A percentile compares a stretch with the other conserved stretches of the same genome.
Conservation (phyloP, 2,888 invertebrate species). For the Drosophila fulvimacula region DNA sequence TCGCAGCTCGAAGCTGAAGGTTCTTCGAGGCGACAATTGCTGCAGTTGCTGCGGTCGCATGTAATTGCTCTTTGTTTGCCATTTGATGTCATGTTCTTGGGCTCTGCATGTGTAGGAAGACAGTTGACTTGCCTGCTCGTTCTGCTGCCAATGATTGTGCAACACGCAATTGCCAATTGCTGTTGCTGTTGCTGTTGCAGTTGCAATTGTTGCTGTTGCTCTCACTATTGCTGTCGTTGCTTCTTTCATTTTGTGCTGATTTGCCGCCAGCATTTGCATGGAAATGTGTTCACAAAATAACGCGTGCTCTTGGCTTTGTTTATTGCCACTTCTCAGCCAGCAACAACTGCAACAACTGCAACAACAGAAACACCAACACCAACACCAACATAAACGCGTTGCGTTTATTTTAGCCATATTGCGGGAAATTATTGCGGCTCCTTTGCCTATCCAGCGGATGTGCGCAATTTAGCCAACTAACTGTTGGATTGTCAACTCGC, state of each 20-base stretch:
- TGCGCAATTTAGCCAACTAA: constrained; percentile 62
- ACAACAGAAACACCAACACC: constrained; percentile 10
- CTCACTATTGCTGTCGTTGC: constrained; percentile 32
- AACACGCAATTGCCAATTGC: constrained; percentile 72
- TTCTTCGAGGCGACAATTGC: constrained; percentile 32
- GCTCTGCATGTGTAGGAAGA: constrained; percentile 64
- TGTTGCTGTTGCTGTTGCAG: constrained; percentile 12
- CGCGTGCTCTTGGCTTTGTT: constrained; percentile 75
- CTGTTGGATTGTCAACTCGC: constrained; percentile 61
- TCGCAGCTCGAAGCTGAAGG: constrained; percentile 16
- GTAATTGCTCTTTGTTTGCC: constrained; percentile 79
- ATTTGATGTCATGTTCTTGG: constrained; percentile 75
- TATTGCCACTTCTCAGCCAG: constrained; percentile 56
- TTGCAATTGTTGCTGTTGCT: constrained; percentile 16
- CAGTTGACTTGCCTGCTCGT: constrained; percentile 33
- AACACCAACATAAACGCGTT: constrained; percentile 22
- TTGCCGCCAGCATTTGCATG: constrained; percentile 75
- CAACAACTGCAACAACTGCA: constrained; percentile 22
- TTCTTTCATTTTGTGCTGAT: constrained; percentile 71
- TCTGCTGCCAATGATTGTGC: constrained; percentile 70
- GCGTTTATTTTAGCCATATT: constrained; percentile 75
- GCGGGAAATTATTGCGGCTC: constrained; percentile 68
- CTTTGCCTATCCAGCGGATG: constrained; percentile 63
- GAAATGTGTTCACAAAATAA: constrained; percentile 70
- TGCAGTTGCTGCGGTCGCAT: constrained; percentile 36